Evolutionary conservation across 2,797 vertebrate species (phyloP).

Genomic region (Gephyroberyx darwinii): DNA sequence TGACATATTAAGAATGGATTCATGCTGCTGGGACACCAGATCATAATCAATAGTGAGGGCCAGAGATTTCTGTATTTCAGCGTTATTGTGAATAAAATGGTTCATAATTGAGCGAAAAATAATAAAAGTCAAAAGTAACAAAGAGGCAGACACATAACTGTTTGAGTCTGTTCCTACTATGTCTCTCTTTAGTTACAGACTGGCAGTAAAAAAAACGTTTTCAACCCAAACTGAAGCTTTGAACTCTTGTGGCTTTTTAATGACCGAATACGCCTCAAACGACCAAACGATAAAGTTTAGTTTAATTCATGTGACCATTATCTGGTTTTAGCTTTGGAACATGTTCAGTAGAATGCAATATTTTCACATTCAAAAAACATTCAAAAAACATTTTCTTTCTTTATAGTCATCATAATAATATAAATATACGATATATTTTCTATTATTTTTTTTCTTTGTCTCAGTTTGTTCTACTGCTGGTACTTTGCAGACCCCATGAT

Average conservation of each 20-base stretch:
- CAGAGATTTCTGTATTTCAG: not conserved
- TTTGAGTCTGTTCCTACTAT: not conserved
- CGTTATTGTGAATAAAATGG: not conserved
- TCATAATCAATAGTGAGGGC: conserved; percentile 19
- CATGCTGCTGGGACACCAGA: not conserved
- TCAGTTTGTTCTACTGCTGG: too few relatives aligned
- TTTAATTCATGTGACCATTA: not conserved
- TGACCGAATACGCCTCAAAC: not conserved
- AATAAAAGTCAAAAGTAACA: not conserved
- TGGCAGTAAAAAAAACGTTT: conserved; percentile 38
- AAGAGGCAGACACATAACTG: not conserved
- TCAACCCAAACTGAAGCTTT: conserved; percentile 10
- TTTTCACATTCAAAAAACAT: too few relatives aligned
- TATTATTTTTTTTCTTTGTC: too few relatives aligned
- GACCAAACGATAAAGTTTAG: not conserved
- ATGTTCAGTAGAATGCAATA: too few relatives aligned
- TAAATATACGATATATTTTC: too few relatives aligned
- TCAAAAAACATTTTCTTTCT: too few relatives aligned
- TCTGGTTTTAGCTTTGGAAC: not conserved
- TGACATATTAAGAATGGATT: conserved; percentile 15
- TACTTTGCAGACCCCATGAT: too few relatives aligned
- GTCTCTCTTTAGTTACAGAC: not conserved
- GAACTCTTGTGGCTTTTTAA: not conserved
- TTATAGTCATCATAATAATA: too few relatives aligned
- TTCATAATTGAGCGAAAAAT: not conserved